These are phyloP conservation scores for Zelleria hepariella DNA, from an alignment of 2,888 invertebrate species.

Conservation along the genomic window DNA sequence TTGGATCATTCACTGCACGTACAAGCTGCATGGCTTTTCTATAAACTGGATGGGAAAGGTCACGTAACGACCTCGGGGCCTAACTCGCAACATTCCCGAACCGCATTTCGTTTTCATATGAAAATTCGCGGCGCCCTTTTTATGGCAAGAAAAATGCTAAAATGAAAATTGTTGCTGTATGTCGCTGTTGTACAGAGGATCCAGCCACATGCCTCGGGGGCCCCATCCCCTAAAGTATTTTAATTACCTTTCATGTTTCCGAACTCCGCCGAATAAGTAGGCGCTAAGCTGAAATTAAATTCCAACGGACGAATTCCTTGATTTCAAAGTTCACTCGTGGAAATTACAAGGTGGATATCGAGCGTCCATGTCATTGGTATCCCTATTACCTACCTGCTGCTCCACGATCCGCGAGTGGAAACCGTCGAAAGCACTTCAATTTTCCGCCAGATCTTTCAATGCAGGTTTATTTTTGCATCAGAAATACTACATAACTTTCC, in stretches of 20 bases:
- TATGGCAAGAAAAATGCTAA: slow-evolving; percentile 9
- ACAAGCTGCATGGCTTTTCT: neutral
- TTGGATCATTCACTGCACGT: neutral
- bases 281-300: neutral
- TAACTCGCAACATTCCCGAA: neutral
- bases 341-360: neutral
- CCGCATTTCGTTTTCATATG: neutral
- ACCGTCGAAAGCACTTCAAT: too few species aligned
- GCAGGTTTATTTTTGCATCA: neutral
- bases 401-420: neutral
- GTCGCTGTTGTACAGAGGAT: slow-evolving; percentile 11
- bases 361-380: neutral
- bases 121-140: neutral
- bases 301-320: neutral
- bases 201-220: slow-evolving; percentile 17
- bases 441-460: neutral
- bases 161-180: slow-evolving; percentile 38
- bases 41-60: neutral
- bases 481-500: neutral
- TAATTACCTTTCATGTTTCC: slow-evolving; percentile 31
- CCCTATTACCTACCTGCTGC: too few species aligned
- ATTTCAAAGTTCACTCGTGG: neutral
- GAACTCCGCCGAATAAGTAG: neutral
- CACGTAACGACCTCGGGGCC: neutral
- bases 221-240: slow-evolving; percentile 44